Evolutionary conservation across 2,888 invertebrate genomes (phyloP), one percentile per base, ranked within the genome.

Genomic region (Drosophila leonis): DNA sequence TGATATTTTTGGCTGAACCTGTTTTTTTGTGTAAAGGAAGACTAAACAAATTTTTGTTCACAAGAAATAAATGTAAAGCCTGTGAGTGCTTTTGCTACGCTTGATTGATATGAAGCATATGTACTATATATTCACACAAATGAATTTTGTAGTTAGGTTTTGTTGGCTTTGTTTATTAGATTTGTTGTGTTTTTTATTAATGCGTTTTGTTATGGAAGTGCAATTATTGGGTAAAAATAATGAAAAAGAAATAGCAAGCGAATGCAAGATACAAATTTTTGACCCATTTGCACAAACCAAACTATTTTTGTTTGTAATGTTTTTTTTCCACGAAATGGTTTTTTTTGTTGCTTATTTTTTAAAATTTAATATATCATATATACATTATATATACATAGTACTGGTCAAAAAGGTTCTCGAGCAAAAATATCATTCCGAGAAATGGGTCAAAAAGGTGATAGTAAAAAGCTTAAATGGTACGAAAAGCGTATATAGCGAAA

Each of bases 341-440:
- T 74, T 83, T 80, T 75, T 72, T 68, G 69, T 10, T 64, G n/a
- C 10, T 13, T 39, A 4, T 51, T 68, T 73, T 72, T n/a, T n/a
- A n/a, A n/a, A n/a, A 55, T 12, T 33, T 3, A 13, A 49, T 31
- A 24, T 57, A 8, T 64, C 20, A 24, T 48, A 42, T 48, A 33
- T 29, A 37, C 24, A 24, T 18, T 15, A 15, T 29, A 10, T 56
- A 67, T 78, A 55, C 68, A 52, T 72, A 65, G 66, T 73, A 57
- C 71, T 56, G 67, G 57, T 74, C 60, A 79, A 89, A 88, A 83
- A 91, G 90, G 88, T 92, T 90, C 90, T 74, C 75, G 80, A 82
- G 88, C 88, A 90, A 92, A 92, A 93, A 93, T 92, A 92, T 93
- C 92, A 93, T 93, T 93, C 91, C 93, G 92, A 92, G 89, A 90